Evolutionary conservation across 2,888 invertebrate genomes (phyloP), one percentile per base, ranked within the genome.

Genomic region (Tenthredo scrophulariae): DNA sequence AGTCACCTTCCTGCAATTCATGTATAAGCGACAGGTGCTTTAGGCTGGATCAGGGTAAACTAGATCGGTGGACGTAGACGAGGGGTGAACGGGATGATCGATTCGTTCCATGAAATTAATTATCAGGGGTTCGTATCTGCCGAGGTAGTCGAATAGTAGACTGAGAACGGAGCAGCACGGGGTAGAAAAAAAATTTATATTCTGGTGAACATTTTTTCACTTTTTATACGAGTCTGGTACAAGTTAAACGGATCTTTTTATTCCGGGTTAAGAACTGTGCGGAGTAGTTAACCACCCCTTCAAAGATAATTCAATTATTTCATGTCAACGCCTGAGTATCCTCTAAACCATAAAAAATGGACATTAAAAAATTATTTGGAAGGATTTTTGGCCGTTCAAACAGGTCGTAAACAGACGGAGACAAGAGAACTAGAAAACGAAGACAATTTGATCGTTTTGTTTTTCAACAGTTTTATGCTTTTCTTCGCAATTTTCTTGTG

Each of bases 1-100:
- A 88, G 98, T 97, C 89, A 98, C 98, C 95, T 98, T 98, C 94
- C 98, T 97, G 94, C 88, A 93, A 91, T 80, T 62, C 22, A 80
- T 37, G 80, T 58, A n/a, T 33, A 80, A 58, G 18, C 26, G 77
- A 85, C 86, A 43, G 77, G 29, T 65, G 65, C 46, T 50, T 77
- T 77, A 74, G 74, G 26, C 22, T 9, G 74, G 74, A 74, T 74
- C 74, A 72, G 15, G 33, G 26, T 67, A 18, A 26, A 70, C 40
- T 18, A 70, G 40, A 15, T 18, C 29, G 33, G 37, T 15, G 62
- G 29, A 62, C 83, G 43, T 62, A 83, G 26, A 37, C 43, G 37
- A 62, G 58, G 37, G 58, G 84, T 18, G 84, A 85, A 85, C 80
- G 22, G 33, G 33, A 62, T 40, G 62, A 62, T 50, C 58, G 58